These are phyloP conservation scores for Perca flavescens DNA, from an alignment of 2,113 vertebrate species.

Conservation along the genomic window DNA sequence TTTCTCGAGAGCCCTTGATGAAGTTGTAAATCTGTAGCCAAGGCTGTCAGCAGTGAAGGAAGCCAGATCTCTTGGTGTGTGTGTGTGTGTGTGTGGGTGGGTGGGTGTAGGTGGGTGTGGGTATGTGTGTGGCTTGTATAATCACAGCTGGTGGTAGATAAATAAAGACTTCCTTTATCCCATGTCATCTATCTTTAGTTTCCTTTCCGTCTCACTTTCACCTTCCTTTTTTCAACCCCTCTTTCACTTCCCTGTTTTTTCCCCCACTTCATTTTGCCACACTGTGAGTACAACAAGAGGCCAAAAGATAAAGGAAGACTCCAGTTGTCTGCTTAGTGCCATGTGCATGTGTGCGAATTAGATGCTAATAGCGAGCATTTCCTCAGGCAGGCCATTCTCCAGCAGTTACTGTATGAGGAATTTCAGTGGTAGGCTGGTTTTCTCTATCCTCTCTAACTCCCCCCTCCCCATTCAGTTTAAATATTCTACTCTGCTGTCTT, in stretches of 20 bases:
- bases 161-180: constrained; percentile 50
- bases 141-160: constrained; percentile 59
- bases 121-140: constrained; percentile 26
- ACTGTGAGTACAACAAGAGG: constrained; percentile 15
- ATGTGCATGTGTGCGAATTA: constrained; percentile 32
- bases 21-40: constrained; percentile 50
- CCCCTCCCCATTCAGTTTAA: constrained; percentile 17
- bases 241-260: constrained; percentile 1
- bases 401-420: constrained; percentile 35
- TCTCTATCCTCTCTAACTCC: background rate
- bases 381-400: background rate
- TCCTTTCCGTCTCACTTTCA: constrained; percentile 2
- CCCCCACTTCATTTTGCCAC: background rate
- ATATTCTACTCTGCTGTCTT: constrained; percentile 17
- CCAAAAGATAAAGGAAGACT: constrained; percentile 37
- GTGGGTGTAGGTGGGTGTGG: background rate
- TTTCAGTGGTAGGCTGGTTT: constrained; percentile 5
- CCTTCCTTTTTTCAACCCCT: background rate
- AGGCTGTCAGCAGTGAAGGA: constrained; percentile 41
- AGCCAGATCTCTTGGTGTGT: constrained; percentile 39
- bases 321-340: constrained; percentile 38
- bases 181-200: constrained; percentile 45
- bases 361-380: constrained; percentile 26
- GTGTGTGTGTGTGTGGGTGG: constrained; percentile 11
- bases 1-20: constrained; percentile 38